A percentile compares a stretch with the other conserved stretches of the same genome.
Evolutionary conservation across 2,113 vertebrate species (phyloP).

Genomic region (Odocoileus hemionus): DNA sequence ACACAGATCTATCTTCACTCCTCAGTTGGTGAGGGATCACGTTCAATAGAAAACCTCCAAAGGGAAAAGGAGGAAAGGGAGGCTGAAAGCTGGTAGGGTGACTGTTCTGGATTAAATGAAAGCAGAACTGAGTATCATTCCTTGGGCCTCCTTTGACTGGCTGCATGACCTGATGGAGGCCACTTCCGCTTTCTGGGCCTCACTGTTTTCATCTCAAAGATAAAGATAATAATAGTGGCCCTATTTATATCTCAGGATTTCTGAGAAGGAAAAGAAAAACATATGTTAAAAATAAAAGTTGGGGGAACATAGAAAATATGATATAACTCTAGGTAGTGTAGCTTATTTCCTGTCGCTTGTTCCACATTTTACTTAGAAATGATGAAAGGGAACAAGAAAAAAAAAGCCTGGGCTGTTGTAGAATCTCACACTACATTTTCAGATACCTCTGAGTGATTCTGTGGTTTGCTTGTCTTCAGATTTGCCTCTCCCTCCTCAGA

Average conservation of each 20-base stretch:
- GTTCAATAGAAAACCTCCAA: background rate
- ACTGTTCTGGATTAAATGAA: background rate
- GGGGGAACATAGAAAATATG: background rate
- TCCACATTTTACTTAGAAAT: slow-evolving; percentile 7
- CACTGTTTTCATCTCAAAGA: background rate
- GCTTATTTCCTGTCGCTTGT: background rate
- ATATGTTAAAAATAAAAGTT: background rate
- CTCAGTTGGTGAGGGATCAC: background rate
- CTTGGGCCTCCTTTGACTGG: background rate
- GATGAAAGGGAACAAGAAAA: background rate
- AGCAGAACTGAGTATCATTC: background rate
- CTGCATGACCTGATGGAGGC: background rate
- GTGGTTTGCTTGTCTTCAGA: background rate
- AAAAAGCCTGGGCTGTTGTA: background rate
- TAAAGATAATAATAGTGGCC: background rate
- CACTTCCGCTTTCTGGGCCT: background rate
- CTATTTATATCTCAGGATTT: slow-evolving; percentile 18
- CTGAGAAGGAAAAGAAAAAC: slow-evolving; percentile 1
- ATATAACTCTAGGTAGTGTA: background rate
- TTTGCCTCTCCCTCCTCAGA: background rate
- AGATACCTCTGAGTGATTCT: background rate
- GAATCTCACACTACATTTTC: background rate
- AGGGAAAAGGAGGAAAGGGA: background rate
- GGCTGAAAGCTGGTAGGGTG: background rate
- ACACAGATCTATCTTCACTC: background rate